Percentiles rank a stretch among this genome's conserved stretches.
phyloP scores from a whole-genome alignment of 1,140 invertebrate genomes.

The Helicoverpa armigera region DNA sequence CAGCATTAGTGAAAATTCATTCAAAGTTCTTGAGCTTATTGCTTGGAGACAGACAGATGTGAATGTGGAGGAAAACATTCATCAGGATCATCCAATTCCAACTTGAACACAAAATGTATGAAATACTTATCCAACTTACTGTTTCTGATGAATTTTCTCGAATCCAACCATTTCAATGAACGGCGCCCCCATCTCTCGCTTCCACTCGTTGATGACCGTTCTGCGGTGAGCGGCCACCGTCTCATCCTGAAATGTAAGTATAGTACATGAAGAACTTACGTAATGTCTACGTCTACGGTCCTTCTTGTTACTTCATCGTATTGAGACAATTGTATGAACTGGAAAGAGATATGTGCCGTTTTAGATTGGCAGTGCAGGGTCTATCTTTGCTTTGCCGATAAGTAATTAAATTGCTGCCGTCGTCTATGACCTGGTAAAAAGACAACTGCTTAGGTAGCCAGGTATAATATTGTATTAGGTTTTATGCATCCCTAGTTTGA shows the following conservation, averaged over 20 bases:
- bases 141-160: conserved; percentile 93
- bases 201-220: conserved; percentile 84
- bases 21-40: no score
- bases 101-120: no score
- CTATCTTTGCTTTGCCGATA: no score
- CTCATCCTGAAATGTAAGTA: conserved; percentile 75
- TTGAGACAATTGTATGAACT: conserved; percentile 27
- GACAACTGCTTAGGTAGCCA: no score
- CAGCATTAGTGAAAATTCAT: no score
- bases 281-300: neutral
- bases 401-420: no score
- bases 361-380: neutral
- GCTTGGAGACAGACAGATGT: no score
- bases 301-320: conserved; percentile 35
- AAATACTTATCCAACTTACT: conserved; percentile 81
- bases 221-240: conserved; percentile 79
- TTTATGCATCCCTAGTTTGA: no score
- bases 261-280: conserved; percentile 25
- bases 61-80: no score
- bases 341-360: neutral
- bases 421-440: no score
- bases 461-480: no score
- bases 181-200: conserved; percentile 89
- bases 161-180: conserved; percentile 96
- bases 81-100: no score